phyloP scores from a whole-genome alignment of 1,140 invertebrate species.

The Tachypleus tridentatus region DNA sequence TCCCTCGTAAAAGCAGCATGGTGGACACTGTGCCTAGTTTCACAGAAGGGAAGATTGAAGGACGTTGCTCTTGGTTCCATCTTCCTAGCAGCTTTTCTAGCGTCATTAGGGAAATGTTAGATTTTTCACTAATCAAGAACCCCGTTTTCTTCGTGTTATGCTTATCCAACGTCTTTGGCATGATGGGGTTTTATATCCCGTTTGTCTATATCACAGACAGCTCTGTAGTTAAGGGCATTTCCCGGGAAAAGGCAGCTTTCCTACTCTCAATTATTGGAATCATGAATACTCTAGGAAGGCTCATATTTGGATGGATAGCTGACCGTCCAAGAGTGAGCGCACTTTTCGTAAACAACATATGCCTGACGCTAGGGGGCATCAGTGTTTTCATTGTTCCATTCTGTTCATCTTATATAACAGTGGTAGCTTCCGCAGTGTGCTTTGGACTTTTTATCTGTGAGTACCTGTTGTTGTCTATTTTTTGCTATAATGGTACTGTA shows the following conservation, averaged over 20 bases:
- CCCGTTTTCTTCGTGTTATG: constrained; percentile 86
- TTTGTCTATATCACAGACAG: constrained; percentile 86
- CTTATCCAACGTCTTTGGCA: constrained; percentile 86
- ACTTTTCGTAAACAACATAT: constrained; percentile 85
- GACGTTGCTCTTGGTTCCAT: not conserved
- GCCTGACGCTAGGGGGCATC: constrained; percentile 76
- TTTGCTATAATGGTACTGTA: no score
- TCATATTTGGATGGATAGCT: constrained; percentile 42
- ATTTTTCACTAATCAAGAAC: constrained; percentile 75
- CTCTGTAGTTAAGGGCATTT: constrained; percentile 51
- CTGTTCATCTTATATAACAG: constrained; percentile 58
- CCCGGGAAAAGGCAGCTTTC: constrained; percentile 58
- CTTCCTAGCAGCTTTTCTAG: constrained; percentile 25
- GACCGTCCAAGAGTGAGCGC: constrained; percentile 57
- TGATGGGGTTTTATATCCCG: constrained; percentile 87
- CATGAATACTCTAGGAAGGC: constrained; percentile 40
- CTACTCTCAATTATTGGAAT: constrained; percentile 67
- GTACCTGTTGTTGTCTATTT: constrained; percentile 34
- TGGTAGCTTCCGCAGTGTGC: constrained; percentile 70
- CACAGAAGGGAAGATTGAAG: not conserved
- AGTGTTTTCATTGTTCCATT: constrained; percentile 73
- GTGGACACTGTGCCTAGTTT: not conserved
- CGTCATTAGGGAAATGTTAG: constrained; percentile 64
- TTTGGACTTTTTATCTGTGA: constrained; percentile 94
- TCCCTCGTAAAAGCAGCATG: constrained; percentile 36